Percentiles rank a stretch among this genome's conserved stretches.
Evolutionary conservation across 92 coral and sea anemone genomes (phyloP).

Genomic region (Porites lobata): DNA sequence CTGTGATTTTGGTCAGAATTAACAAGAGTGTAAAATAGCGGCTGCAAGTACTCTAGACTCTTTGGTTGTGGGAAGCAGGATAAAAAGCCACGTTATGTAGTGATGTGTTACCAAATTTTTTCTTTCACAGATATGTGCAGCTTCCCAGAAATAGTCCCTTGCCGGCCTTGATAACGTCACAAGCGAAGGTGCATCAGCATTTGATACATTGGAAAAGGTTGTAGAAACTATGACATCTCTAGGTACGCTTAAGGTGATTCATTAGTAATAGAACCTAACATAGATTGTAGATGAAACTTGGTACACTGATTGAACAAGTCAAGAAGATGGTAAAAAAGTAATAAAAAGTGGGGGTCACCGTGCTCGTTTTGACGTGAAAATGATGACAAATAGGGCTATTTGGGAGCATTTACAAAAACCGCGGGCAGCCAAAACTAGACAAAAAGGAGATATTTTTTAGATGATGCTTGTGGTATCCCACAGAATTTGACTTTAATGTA

Average conservation of each 20-base stretch:
- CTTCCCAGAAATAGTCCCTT: slow-evolving; percentile 53
- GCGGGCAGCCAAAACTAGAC: too few relatives aligned
- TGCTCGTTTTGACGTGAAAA: too few relatives aligned
- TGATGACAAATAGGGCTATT: background rate
- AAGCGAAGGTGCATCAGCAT: slow-evolving; percentile 46
- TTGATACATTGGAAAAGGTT: slow-evolving; percentile 25
- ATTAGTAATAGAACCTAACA: too few relatives aligned
- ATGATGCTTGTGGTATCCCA: too few relatives aligned
- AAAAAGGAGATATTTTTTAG: too few relatives aligned
- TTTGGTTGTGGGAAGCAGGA: background rate
- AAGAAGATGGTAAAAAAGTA: too few relatives aligned
- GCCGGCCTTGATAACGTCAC: slow-evolving; percentile 53
- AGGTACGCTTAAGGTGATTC: too few relatives aligned
- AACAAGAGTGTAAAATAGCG: background rate
- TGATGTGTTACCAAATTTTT: background rate
- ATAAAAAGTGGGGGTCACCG: too few relatives aligned
- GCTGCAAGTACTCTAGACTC: background rate
- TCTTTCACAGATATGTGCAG: slow-evolving; percentile 41
- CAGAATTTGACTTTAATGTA: too few relatives aligned
- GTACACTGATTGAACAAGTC: too few relatives aligned
- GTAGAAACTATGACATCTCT: slow-evolving; percentile 38
- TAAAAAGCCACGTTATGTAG: too few relatives aligned
- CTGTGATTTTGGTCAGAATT: background rate
- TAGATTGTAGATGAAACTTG: too few relatives aligned
- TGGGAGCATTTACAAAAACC: slow-evolving; percentile 17